Conservation (phyloP, 2,888 invertebrate species). For the Aethes cnicana region DNA sequence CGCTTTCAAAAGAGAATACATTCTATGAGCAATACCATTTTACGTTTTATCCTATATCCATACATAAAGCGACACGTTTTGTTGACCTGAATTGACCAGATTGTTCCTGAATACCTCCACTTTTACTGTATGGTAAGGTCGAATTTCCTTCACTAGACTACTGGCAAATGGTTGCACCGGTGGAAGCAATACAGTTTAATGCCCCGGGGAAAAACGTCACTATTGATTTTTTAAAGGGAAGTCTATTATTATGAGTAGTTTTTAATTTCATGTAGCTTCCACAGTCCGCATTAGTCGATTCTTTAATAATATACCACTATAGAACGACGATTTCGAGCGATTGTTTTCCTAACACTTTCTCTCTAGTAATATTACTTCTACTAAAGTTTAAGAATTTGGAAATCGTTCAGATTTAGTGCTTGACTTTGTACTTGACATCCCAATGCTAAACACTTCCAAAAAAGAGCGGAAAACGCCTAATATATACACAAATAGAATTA, state of each 20-base stretch:
- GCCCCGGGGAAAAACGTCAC: slow-evolving; percentile 27
- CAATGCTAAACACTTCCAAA: no score
- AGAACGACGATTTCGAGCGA: no score
- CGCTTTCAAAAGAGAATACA: slow-evolving; percentile 16
- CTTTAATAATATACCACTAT: no score
- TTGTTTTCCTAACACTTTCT: background rate
- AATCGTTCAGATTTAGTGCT: no score
- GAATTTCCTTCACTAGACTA: background rate
- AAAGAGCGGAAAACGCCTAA: no score
- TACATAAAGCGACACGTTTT: slow-evolving; percentile 9
- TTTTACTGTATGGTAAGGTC: background rate
- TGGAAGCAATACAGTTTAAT: slow-evolving; percentile 27
- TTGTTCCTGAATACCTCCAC: background rate
- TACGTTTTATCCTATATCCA: slow-evolving; percentile 4
- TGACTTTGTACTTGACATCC: no score
- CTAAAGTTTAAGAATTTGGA: no score
- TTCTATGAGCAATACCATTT: slow-evolving; percentile 9
- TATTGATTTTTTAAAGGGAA: slow-evolving; percentile 28
- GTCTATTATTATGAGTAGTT: slow-evolving; percentile 9
- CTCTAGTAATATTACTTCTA: no score
- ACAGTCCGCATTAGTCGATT: no score
- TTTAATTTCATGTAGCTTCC: background rate
- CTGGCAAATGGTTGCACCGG: slow-evolving; percentile 11
- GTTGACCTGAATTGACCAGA: slow-evolving; percentile 1
- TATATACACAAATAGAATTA: no score